Evolutionary conservation across 2,888 invertebrate genomes (phyloP), one percentile per base, ranked within the genome.

Genomic region (Chloroclystis v-ata): DNA sequence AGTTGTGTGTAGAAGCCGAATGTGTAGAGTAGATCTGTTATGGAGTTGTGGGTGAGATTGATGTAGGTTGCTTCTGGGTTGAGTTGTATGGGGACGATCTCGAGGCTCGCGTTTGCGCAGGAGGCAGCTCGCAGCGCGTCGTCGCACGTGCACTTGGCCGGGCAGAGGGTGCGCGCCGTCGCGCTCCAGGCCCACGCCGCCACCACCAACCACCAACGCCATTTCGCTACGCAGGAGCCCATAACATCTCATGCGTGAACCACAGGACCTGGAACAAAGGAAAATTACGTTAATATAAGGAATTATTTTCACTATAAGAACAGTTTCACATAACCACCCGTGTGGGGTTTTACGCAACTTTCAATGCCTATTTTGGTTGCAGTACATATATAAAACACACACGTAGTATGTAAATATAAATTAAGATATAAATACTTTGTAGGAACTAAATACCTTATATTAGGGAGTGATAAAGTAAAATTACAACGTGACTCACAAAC

Each of bases 41-140:
- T 95, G 60, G 92, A 91, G 79, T 97, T 97, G 72, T 92, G 90
- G n/a, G 93, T 93, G 47, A 97, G 91, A 72, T 94, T 94, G 69
- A 97, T 93, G 78, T 93, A 92, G 42, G 91, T 92, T 39, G 95
- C 91, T 74, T 95, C 95, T 29, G 97, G 97, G 79, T 96, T 96
- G 59, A 96, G 89, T 72, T 95, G 95, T 63, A 96, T 95, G 51
- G 96, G 96, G 43, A 96, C 94, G 63, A 95, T 93, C 74, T 95
- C 95, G 58, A 96, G 90, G 52, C 91, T 91, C 43, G 95, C 94
- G 67, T 91, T 91, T 59, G 92, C 92, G 78, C 96, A 96, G 57
- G 92, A 91, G 20, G 94, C 93, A 49, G 91, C 91, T 56, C 94
- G 90, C 57, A 91, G 85, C 41, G 93, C 91, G 75, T 96, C 95